phyloP scores from a whole-genome alignment of 2,888 invertebrate species.

The Bimastos eiseni region DNA sequence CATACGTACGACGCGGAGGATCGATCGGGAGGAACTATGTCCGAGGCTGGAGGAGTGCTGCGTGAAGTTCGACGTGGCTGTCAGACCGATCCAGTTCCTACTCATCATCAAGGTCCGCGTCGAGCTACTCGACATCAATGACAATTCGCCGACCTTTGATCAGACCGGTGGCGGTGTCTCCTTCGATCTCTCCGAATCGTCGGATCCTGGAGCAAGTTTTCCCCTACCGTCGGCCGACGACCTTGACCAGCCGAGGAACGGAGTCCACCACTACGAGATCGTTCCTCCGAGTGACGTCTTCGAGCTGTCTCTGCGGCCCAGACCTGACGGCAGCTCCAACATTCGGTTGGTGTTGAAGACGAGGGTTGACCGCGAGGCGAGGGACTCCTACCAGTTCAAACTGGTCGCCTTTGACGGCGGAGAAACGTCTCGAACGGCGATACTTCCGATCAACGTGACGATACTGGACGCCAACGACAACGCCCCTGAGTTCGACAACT shows the following conservation, averaged over 20 bases:
- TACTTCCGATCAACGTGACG: slow-evolving; percentile 48
- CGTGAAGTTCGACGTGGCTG: slow-evolving; percentile 41
- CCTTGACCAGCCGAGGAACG: slow-evolving; percentile 34
- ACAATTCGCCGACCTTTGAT: slow-evolving; percentile 41
- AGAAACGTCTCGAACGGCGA: slow-evolving; percentile 75
- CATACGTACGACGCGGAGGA: slow-evolving; percentile 35
- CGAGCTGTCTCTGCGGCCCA: slow-evolving; percentile 29
- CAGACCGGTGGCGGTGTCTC: slow-evolving; percentile 25
- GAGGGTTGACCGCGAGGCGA: slow-evolving; percentile 46
- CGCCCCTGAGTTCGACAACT: slow-evolving; percentile 87
- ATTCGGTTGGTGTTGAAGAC: slow-evolving; percentile 30
- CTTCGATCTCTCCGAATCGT: slow-evolving; percentile 39
- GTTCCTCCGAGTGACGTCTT: slow-evolving; percentile 31
- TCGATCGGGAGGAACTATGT: slow-evolving; percentile 43
- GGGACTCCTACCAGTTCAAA: slow-evolving; percentile 47
- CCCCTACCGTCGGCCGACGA: slow-evolving; percentile 40
- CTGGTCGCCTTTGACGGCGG: slow-evolving; percentile 74
- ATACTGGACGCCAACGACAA: slow-evolving; percentile 95
- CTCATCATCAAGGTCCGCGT: slow-evolving; percentile 42
- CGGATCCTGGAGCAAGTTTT: slow-evolving; percentile 36
- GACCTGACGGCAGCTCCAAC: slow-evolving; percentile 34
- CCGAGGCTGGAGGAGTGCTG: slow-evolving; percentile 36
- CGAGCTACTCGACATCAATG: slow-evolving; percentile 41
- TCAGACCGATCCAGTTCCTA: slow-evolving; percentile 40
- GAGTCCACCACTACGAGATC: slow-evolving; percentile 38